Evolutionary conservation across 2,113 vertebrate species (phyloP), one percentile per base, ranked within the genome.

Genomic region (Acanthochromis polyacanthus): DNA sequence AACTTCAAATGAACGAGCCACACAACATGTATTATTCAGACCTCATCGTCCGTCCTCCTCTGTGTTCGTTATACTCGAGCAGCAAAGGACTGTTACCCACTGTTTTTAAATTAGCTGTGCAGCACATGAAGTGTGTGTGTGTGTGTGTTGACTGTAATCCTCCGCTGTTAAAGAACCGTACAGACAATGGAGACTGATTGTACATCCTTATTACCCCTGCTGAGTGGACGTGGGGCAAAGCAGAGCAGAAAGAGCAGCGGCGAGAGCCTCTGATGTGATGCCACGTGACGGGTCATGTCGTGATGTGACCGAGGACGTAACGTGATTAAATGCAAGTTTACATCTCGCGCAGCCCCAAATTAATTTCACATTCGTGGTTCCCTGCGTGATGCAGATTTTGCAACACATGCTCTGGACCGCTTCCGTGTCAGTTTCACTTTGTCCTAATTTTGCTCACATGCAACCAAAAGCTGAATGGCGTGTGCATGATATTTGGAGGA

Each of bases 371-470:
- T 40, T 46, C 3, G 0, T 11, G 53, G 65, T 50, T 53, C 30
- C 45, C 15, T 36, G 32, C 25, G 0, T 38, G 14, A 66, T 72
- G 17, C 12, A 66, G 20, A 70, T 36, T 80, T 20, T 25, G 20
- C 55, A 11, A 17, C 66, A 60, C 62, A 23, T 38, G 17, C 22
- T 45, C 46, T 10, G 6, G 0, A 3, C 43, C 0, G 15, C 22
- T 22, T 67, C 11, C 59, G 16, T 15, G 58, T 3, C 59, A 25
- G 20, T 1, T 10, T 66, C 45, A 36, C 55, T 5, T 55, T 64
- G 75, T 57, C 53, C 73, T 46, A 2, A 43, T 36, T 69, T 78
- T 36, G 32, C 28, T 81, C 40, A 45, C 65, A 10, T 46, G 56
- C 51, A 46, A 51, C 19, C 17, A 12, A 10, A 55, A 19, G 6